Conservation (phyloP, 2,888 invertebrate genomes). For the Petrolisthes cinctipes region DNA sequence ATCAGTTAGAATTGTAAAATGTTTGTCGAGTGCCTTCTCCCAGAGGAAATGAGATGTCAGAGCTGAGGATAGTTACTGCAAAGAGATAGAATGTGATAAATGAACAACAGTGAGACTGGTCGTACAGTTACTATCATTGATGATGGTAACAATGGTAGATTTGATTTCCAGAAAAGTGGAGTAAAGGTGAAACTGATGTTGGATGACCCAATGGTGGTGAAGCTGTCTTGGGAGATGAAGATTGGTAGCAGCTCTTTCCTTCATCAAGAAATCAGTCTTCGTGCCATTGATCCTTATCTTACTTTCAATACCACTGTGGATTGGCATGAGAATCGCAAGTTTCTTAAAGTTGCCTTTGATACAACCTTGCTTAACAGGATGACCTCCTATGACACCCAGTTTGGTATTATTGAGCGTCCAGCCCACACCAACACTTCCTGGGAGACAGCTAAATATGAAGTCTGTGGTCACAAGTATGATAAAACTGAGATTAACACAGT, state of each 20-base stretch:
- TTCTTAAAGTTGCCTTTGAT: slow-evolving; percentile 72
- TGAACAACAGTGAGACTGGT: too few relatives aligned
- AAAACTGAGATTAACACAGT: background rate
- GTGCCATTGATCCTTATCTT: slow-evolving; percentile 70
- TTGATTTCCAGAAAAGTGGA: background rate
- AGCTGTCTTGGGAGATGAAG: slow-evolving; percentile 32
- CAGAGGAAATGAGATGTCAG: too few relatives aligned
- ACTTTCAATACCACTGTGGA: slow-evolving; percentile 70
- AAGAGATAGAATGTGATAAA: too few relatives aligned
- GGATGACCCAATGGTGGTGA: slow-evolving; percentile 22
- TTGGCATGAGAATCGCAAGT: slow-evolving; percentile 72
- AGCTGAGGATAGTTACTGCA: too few relatives aligned
- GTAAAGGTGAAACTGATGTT: slow-evolving; percentile 27
- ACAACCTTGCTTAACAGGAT: slow-evolving; percentile 68
- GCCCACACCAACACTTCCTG: slow-evolving; percentile 73
- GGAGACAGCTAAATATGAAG: slow-evolving; percentile 73
- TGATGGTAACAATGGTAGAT: background rate
- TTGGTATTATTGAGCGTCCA: slow-evolving; percentile 71
- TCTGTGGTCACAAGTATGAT: slow-evolving; percentile 72
- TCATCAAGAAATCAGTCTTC: slow-evolving; percentile 70
- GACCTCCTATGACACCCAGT: slow-evolving; percentile 72
- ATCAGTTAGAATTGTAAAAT: too few relatives aligned
- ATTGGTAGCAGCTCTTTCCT: slow-evolving; percentile 65
- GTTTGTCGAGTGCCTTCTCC: too few relatives aligned
- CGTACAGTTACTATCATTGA: background rate